Percentiles rank a stretch among this genome's conserved stretches.
Conservation (phyloP, 92 coral and sea anemone species). For the Metridium senile region DNA sequence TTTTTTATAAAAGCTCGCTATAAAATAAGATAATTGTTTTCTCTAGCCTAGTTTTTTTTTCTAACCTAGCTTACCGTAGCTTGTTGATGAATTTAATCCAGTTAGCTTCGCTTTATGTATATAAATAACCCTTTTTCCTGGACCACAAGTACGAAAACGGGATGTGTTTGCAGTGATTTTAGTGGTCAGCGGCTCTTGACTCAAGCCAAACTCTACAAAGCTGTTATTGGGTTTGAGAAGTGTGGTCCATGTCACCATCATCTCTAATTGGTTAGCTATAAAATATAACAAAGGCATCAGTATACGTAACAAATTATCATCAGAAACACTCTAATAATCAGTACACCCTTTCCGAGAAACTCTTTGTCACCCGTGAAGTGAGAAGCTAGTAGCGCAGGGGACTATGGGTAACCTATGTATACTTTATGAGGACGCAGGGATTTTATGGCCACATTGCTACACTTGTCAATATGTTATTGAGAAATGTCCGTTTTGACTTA, state of each 20-base stretch:
- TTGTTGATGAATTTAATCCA: constrained; percentile 56
- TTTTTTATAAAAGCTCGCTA: too few species aligned
- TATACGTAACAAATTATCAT: too few species aligned
- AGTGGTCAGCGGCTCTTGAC: constrained; percentile 49
- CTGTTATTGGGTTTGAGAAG: constrained; percentile 47
- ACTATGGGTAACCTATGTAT: too few species aligned
- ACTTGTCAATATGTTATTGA: too few species aligned
- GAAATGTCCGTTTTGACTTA: too few species aligned
- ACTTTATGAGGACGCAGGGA: too few species aligned
- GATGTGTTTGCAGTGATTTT: constrained; percentile 45
- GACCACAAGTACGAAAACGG: constrained; percentile 62
- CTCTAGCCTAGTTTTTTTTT: neutral
- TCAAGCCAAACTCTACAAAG: constrained; percentile 79
- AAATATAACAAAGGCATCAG: neutral
- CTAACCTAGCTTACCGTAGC: constrained; percentile 55
- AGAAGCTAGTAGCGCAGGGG: too few species aligned
- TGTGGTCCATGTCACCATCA: constrained; percentile 94
- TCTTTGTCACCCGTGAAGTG: too few species aligned
- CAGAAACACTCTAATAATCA: too few species aligned
- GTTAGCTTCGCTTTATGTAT: constrained; percentile 80
- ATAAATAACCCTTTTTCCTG: constrained; percentile 59
- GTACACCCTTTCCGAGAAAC: too few species aligned
- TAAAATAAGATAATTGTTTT: too few species aligned
- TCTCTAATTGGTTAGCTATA: constrained; percentile 73
- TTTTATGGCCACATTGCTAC: too few species aligned